These are phyloP conservation scores for Cettia cetti DNA, from an alignment of 2,113 vertebrate genomes.

Conservation along the genomic window DNA sequence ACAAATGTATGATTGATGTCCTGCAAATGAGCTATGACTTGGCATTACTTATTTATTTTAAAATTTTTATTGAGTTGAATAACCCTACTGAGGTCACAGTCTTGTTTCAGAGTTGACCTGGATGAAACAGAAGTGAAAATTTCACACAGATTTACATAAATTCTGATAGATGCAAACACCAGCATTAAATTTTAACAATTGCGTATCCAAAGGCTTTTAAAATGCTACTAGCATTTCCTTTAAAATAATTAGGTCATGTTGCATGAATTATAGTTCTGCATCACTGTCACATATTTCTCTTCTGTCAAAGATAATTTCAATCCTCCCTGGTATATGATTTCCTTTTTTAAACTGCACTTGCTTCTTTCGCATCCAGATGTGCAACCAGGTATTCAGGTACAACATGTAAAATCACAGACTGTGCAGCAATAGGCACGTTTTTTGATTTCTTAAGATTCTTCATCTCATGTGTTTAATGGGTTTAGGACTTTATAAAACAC, in stretches of 20 bases:
- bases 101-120: not conserved
- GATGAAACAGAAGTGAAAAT: conserved; percentile 15
- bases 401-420: not conserved
- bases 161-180: conserved; percentile 25
- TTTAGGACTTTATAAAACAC: not conserved
- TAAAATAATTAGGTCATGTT: conserved; percentile 63
- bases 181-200: conserved; percentile 56
- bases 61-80: conserved; percentile 45
- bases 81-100: not conserved
- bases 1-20: conserved; percentile 40
- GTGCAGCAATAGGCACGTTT: not conserved
- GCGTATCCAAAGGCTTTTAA: conserved; percentile 28
- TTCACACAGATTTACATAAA: conserved; percentile 39
- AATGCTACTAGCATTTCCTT: conserved; percentile 43
- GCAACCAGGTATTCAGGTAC: not conserved
- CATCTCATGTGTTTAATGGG: not conserved
- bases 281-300: conserved; percentile 20
- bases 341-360: not conserved
- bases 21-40: conserved; percentile 41
- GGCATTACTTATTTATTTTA: conserved; percentile 62
- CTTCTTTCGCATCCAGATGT: not conserved
- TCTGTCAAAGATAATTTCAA: conserved; percentile 44
- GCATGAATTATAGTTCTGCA: conserved; percentile 49
- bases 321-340: not conserved
- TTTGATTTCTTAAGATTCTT: not conserved